Evolutionary conservation across 2,888 invertebrate genomes (phyloP).

Genomic region (Hydrotaea diabolus): DNA sequence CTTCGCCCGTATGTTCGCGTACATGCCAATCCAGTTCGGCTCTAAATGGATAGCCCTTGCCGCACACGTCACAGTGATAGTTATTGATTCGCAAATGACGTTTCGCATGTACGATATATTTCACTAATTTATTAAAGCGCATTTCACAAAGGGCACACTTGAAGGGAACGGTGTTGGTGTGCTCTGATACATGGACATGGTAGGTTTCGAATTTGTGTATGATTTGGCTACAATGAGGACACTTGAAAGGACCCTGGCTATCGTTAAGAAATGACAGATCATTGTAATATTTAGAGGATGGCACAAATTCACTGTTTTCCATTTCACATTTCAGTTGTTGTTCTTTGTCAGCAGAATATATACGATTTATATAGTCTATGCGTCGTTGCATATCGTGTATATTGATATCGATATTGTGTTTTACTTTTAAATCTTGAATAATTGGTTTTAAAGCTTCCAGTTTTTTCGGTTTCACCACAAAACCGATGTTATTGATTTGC

Average conservation of each 20-base stretch:
- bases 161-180: not conserved
- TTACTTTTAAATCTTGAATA: slow-evolving; percentile 24
- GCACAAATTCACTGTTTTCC: slow-evolving; percentile 36
- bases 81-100: slow-evolving; percentile 22
- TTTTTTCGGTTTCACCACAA: slow-evolving; percentile 32
- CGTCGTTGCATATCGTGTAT: slow-evolving; percentile 25
- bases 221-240: slow-evolving; percentile 20
- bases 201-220: slow-evolving; percentile 20
- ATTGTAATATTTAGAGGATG: slow-evolving; percentile 34
- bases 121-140: slow-evolving; percentile 12
- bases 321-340: slow-evolving; percentile 39
- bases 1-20: slow-evolving; percentile 38
- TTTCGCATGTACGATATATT: slow-evolving; percentile 18
- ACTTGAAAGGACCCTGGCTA: slow-evolving; percentile 32
- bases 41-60: slow-evolving; percentile 29
- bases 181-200: not conserved
- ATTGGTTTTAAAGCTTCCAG: slow-evolving; percentile 27
- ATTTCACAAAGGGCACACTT: slow-evolving; percentile 26
- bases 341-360: slow-evolving; percentile 38
- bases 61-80: slow-evolving; percentile 25
- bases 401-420: slow-evolving; percentile 27
- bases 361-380: slow-evolving; percentile 34
- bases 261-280: slow-evolving; percentile 17
- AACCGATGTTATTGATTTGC: slow-evolving; percentile 45
- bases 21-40: slow-evolving; percentile 30